A percentile compares a stretch with the other conserved stretches of the same genome.
These are phyloP conservation scores for Goniozus legneri DNA, from an alignment of 1,140 invertebrate genomes.

Conservation along the genomic window DNA sequence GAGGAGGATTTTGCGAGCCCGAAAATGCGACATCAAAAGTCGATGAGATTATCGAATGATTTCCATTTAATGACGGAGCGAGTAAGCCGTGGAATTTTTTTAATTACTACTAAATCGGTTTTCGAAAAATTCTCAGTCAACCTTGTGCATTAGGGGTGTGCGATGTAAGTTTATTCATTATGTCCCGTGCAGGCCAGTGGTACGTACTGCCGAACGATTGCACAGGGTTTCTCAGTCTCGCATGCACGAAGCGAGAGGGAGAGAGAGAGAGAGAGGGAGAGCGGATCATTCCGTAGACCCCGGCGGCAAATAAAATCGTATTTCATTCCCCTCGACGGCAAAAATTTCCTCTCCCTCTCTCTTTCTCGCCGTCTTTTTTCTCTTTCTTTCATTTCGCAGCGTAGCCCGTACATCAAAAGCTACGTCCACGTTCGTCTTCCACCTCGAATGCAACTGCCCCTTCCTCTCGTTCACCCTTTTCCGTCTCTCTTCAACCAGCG, in stretches of 20 bases:
- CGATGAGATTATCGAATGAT: too few relatives aligned
- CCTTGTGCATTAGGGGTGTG: too few relatives aligned
- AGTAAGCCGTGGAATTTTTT: too few relatives aligned
- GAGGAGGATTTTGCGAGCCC: too few relatives aligned
- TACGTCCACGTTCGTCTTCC: conserved; percentile 45
- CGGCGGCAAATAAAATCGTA: conserved; percentile 52
- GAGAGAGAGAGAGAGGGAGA: conserved; percentile 22
- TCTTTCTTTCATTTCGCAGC: conserved; percentile 32
- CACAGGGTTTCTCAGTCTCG: too few relatives aligned
- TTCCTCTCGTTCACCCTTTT: conserved; percentile 13
- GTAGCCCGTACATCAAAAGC: conserved; percentile 51
- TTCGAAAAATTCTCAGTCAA: too few relatives aligned
- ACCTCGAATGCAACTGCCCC: conserved; percentile 31
- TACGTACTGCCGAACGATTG: neutral
- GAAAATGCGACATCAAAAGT: too few relatives aligned
- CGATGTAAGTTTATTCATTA: neutral
- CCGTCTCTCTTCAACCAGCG: conserved; percentile 16
- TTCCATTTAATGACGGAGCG: too few relatives aligned
- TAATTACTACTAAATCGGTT: too few relatives aligned
- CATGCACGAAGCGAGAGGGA: conserved; percentile 13
- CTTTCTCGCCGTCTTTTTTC: conserved; percentile 23
- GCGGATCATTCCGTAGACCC: conserved; percentile 15
- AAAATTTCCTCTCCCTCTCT: conserved; percentile 46
- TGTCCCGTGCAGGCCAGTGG: neutral
- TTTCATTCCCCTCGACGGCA: conserved; percentile 49